phyloP scores from a whole-genome alignment of 2,113 vertebrate species.

The Lophochroa leadbeateri region DNA sequence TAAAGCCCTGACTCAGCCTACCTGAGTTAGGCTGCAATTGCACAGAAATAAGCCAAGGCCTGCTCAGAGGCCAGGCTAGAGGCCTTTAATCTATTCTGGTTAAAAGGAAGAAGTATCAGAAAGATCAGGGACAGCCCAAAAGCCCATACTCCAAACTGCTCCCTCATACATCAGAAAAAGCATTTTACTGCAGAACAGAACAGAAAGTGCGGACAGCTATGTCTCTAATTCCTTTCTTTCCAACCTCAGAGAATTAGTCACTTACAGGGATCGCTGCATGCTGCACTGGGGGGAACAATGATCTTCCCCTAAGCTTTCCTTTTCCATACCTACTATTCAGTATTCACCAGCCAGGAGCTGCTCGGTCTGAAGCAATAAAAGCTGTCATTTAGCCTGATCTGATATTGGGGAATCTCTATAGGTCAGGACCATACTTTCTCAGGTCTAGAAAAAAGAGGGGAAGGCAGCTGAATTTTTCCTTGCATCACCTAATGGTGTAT shows the following conservation, averaged over 20 bases:
- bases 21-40: background rate
- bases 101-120: background rate
- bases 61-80: rapidly evolving
- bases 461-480: background rate
- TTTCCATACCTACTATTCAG: background rate
- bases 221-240: background rate
- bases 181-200: background rate
- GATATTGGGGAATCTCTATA: background rate
- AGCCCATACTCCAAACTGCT: background rate
- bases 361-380: background rate
- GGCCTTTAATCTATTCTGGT: rapidly evolving
- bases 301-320: background rate
- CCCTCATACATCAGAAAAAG: background rate
- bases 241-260: rapidly evolving
- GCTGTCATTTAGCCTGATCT: background rate
- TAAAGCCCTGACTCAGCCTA: background rate
- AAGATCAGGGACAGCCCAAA: background rate
- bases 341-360: background rate
- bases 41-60: background rate
- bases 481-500: background rate
- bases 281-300: rapidly evolving
- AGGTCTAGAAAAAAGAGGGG: background rate
- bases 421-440: background rate
- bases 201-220: background rate
- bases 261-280: background rate